A percentile compares a stretch with the other conserved stretches of the same genome.
Conservation (phyloP, 1,140 invertebrate species). For the Thaumatotibia leucotreta region DNA sequence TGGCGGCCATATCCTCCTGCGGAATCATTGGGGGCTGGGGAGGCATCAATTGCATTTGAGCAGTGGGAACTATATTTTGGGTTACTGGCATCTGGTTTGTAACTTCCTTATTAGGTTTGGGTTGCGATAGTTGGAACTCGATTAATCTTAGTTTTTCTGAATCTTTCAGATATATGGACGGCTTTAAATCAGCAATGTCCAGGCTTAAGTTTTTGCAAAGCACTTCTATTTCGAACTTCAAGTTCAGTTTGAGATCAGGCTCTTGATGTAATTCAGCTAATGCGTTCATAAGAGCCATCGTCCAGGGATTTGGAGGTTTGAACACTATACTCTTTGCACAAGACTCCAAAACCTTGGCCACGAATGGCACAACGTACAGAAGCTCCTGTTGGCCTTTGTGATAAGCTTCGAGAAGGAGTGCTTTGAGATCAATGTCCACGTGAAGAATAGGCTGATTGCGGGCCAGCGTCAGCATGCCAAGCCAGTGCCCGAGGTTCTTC, state of each 20-base stretch:
- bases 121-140: conserved; percentile 89
- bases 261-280: conserved; percentile 97
- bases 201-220: conserved; percentile 96
- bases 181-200: conserved; percentile 90
- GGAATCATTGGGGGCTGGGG: conserved; percentile 58
- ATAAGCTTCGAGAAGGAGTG: conserved; percentile 97
- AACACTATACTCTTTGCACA: conserved; percentile 97
- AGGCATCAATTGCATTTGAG: conserved; percentile 65
- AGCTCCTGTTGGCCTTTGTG: conserved; percentile 98
- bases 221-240: conserved; percentile 99
- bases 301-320: conserved; percentile 98
- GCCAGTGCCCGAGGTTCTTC: conserved; percentile 99
- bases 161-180: conserved; percentile 88
- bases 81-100: conserved; percentile 52
- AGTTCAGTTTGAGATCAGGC: conserved; percentile 94
- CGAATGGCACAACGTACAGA: conserved; percentile 99
- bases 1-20: conserved; percentile 54
- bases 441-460: conserved; percentile 96
- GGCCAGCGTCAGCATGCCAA: conserved; percentile 97
- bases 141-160: conserved; percentile 84
- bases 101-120: conserved; percentile 79
- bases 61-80: conserved; percentile 50
- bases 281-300: conserved; percentile 97
- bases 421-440: conserved; percentile 95
- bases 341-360: conserved; percentile 99